These are phyloP conservation scores for Aptenodytes patagonicus DNA, from an alignment of 2,113 vertebrate species.

Conservation along the genomic window DNA sequence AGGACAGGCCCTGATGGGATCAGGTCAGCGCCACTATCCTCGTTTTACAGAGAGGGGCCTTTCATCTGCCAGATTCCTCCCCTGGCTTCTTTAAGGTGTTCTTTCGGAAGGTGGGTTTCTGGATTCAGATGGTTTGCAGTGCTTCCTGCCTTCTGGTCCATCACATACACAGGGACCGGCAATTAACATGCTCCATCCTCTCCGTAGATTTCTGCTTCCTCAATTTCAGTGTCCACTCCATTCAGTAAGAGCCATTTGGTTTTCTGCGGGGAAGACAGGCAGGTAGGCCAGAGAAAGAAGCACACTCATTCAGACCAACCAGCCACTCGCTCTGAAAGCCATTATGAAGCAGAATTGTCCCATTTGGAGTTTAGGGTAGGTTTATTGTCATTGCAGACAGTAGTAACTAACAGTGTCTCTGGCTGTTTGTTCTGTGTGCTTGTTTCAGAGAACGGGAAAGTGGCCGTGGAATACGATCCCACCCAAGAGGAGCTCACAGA, in stretches of 20 bases:
- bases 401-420: background rate
- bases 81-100: background rate
- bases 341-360: background rate
- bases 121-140: background rate
- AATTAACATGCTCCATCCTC: background rate
- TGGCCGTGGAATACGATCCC: conserved; percentile 65
- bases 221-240: background rate
- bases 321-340: background rate
- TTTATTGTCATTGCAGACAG: background rate
- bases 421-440: background rate
- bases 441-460: conserved; percentile 75
- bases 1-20: background rate
- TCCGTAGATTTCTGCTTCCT: background rate
- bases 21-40: background rate
- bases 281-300: background rate
- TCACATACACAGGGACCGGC: background rate
- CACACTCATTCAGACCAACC: background rate
- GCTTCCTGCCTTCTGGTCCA: background rate
- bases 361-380: background rate
- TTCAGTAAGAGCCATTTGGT: background rate
- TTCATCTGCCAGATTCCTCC: background rate
- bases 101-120: background rate
- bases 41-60: background rate
- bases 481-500: conserved; percentile 58
- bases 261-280: background rate